Percentiles rank a stretch among this genome's conserved stretches.
These are phyloP conservation scores for Capitella teleta DNA, from an alignment of 1,140 invertebrate genomes.

Conservation along the genomic window DNA sequence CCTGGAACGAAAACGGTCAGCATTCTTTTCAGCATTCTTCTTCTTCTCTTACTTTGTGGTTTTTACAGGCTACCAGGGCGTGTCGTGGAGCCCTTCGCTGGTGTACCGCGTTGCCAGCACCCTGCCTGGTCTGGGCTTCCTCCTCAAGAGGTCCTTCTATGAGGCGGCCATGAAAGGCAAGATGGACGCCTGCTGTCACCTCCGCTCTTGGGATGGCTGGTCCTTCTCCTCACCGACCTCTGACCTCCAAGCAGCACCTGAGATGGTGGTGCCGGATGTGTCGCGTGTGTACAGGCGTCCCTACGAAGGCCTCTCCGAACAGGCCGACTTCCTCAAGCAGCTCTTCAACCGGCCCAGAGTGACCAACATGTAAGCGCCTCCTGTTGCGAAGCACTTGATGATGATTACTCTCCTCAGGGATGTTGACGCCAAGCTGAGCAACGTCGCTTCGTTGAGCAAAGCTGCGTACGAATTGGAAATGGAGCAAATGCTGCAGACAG, in stretches of 20 bases:
- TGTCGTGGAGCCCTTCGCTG: slow-evolving; percentile 22
- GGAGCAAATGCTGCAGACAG: neutral
- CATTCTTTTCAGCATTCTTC: neutral
- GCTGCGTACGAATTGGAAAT: neutral
- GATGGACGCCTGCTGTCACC: slow-evolving; percentile 20
- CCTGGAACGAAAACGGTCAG: slow-evolving; percentile 47
- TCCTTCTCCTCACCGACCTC: neutral
- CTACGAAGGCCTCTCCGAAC: slow-evolving; percentile 14
- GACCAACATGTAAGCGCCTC: slow-evolving; percentile 32
- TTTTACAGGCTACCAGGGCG: slow-evolving; percentile 29
- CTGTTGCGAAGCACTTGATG: too few species aligned
- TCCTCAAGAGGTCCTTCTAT: slow-evolving; percentile 24
- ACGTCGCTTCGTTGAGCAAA: neutral
- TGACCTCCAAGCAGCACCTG: slow-evolving; percentile 1
- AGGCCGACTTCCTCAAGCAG: slow-evolving; percentile 13
- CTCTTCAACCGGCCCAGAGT: slow-evolving; percentile 21
- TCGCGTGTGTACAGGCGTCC: slow-evolving; percentile 28
- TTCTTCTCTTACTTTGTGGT: neutral
- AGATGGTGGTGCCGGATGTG: slow-evolving; percentile 34
- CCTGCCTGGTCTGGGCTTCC: slow-evolving; percentile 34
- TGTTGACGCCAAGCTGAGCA: neutral
- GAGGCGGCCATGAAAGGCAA: slow-evolving; percentile 15
- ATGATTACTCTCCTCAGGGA: too few species aligned
- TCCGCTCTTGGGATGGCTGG: neutral
- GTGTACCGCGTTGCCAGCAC: slow-evolving; percentile 31